Percentiles rank a stretch among this genome's conserved stretches.
These are phyloP conservation scores for Globia sparganii DNA, from an alignment of 2,888 invertebrate species.

Conservation along the genomic window DNA sequence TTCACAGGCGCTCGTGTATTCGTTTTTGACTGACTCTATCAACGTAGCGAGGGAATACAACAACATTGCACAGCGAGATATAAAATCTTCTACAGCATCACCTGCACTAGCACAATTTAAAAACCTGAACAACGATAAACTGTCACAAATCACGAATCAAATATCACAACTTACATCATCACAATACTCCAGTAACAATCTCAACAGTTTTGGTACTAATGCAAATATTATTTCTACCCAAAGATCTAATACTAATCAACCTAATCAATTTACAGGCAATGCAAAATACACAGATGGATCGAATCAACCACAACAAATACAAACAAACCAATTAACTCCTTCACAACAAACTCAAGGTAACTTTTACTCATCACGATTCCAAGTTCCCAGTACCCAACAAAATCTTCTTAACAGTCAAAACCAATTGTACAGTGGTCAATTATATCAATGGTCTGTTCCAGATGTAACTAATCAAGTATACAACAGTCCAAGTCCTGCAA, in stretches of 20 bases:
- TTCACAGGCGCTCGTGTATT: conserved; percentile 88
- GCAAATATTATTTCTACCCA: conserved; percentile 66
- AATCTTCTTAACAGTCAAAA: conserved; percentile 70
- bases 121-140: conserved; percentile 78
- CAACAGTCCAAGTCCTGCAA: conserved; percentile 76
- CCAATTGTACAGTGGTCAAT: conserved; percentile 85
- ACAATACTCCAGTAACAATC: conserved; percentile 76
- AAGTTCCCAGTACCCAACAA: conserved; percentile 63
- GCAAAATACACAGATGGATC: conserved; percentile 66
- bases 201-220: conserved; percentile 53
- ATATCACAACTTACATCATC: conserved; percentile 84
- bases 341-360: conserved; percentile 68
- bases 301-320: conserved; percentile 64
- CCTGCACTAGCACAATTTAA: conserved; percentile 75
- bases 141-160: conserved; percentile 79
- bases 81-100: conserved; percentile 67
- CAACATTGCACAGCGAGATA: conserved; percentile 81
- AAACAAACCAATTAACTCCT: conserved; percentile 69
- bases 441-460: conserved; percentile 85
- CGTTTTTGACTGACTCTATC: conserved; percentile 85
- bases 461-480: conserved; percentile 84
- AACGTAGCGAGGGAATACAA: conserved; percentile 86
- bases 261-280: conserved; percentile 67
- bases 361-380: conserved; percentile 70
- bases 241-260: conserved; percentile 61